Percentiles rank a stretch among this genome's conserved stretches.
phyloP scores from a whole-genome alignment of 2,113 vertebrate species.

The Struthidea cinerea region DNA sequence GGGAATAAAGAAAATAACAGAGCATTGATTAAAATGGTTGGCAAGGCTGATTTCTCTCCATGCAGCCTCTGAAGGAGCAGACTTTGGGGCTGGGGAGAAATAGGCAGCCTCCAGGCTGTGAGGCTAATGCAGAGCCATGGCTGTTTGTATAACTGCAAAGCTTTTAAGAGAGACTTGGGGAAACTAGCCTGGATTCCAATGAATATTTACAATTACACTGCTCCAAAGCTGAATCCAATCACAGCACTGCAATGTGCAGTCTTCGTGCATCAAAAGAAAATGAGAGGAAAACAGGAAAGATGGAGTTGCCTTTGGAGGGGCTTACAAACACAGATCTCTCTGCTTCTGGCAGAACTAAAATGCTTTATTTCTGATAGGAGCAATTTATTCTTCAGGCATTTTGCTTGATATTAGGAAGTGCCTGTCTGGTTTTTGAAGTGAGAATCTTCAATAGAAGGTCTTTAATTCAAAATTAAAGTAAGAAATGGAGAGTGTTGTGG shows the following conservation, averaged over 20 bases:
- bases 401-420: constrained; percentile 64
- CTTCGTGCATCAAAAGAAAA: constrained; percentile 75
- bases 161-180: constrained; percentile 65
- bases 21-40: constrained; percentile 22
- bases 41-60: constrained; percentile 34
- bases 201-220: constrained; percentile 76
- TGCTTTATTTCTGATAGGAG: constrained; percentile 72
- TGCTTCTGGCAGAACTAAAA: constrained; percentile 73
- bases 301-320: constrained; percentile 74
- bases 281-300: constrained; percentile 68
- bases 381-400: constrained; percentile 72
- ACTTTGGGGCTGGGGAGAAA: constrained; percentile 46
- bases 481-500: not conserved
- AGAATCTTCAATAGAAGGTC: constrained; percentile 45
- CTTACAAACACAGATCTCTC: constrained; percentile 69
- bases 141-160: constrained; percentile 73
- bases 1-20: constrained; percentile 53
- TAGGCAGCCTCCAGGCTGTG: constrained; percentile 52
- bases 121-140: constrained; percentile 36
- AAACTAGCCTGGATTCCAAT: constrained; percentile 71
- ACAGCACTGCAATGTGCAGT: constrained; percentile 61
- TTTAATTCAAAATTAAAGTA: constrained; percentile 64
- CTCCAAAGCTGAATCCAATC: constrained; percentile 70
- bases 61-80: constrained; percentile 35
- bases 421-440: constrained; percentile 66